Percentiles rank a stretch among this genome's conserved stretches.
Evolutionary conservation across 2,797 vertebrate species (phyloP).

Genomic region (Cuculus canorus): DNA sequence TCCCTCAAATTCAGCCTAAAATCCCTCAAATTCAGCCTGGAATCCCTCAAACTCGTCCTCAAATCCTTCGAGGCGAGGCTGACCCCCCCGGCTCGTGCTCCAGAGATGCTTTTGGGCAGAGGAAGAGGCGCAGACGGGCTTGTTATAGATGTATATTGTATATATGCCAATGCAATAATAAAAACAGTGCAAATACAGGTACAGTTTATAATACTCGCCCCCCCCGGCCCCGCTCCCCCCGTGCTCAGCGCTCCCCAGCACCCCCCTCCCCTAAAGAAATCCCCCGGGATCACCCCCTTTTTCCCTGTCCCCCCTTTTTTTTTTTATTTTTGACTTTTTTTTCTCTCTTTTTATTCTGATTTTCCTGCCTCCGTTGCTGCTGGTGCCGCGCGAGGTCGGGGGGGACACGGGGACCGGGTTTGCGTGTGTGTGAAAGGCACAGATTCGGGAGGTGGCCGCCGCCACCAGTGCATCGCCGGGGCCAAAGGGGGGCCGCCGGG

Average conservation of each 20-base stretch:
- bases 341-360: no score
- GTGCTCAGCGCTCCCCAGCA: no score
- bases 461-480: slow-evolving; percentile 51
- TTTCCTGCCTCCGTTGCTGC: neutral
- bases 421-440: slow-evolving; percentile 64
- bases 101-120: neutral
- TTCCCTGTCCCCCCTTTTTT: neutral
- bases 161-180: slow-evolving; percentile 69
- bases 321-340: no score
- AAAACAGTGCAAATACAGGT: slow-evolving; percentile 78
- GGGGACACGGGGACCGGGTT: no score
- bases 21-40: no score
- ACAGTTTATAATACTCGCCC: slow-evolving; percentile 69
- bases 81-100: no score
- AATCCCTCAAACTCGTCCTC: neutral
- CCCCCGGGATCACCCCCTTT: no score
- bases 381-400: no score
- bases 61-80: neutral
- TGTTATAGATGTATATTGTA: slow-evolving; percentile 66
- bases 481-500: no score
- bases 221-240: neutral
- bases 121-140: slow-evolving; percentile 60
- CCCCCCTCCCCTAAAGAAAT: no score
- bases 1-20: neutral
- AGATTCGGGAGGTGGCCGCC: slow-evolving; percentile 59